phyloP scores from a whole-genome alignment of 2,888 invertebrate species.

The Melolontha melolontha region DNA sequence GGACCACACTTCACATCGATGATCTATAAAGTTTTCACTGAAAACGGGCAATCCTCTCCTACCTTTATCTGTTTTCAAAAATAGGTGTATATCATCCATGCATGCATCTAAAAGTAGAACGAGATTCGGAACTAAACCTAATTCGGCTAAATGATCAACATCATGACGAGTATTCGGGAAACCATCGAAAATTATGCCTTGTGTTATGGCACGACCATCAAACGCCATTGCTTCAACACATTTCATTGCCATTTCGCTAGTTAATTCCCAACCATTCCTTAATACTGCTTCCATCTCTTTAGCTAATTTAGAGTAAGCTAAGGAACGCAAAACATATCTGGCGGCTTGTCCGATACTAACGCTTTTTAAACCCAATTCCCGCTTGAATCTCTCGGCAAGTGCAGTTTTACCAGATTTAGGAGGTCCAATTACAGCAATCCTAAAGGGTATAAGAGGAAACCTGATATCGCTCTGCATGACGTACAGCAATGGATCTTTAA shows the following conservation, averaged over 20 bases:
- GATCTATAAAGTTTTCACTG: slow-evolving; percentile 61
- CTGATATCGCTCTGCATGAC: slow-evolving; percentile 63
- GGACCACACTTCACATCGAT: slow-evolving; percentile 66
- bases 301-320: slow-evolving; percentile 69
- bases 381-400: slow-evolving; percentile 69
- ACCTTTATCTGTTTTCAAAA: slow-evolving; percentile 63
- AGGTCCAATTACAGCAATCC: slow-evolving; percentile 71
- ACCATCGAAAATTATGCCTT: slow-evolving; percentile 75
- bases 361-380: slow-evolving; percentile 68
- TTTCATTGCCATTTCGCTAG: slow-evolving; percentile 66
- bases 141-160: slow-evolving; percentile 65
- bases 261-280: slow-evolving; percentile 64
- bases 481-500: slow-evolving; percentile 71
- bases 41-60: slow-evolving; percentile 54
- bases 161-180: slow-evolving; percentile 70
- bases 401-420: slow-evolving; percentile 74
- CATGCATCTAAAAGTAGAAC: slow-evolving; percentile 68
- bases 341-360: slow-evolving; percentile 70
- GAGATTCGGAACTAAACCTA: slow-evolving; percentile 71
- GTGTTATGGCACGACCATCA: slow-evolving; percentile 66
- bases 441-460: slow-evolving; percentile 68
- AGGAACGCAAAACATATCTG: slow-evolving; percentile 66
- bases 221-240: slow-evolving; percentile 69
- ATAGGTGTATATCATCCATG: slow-evolving; percentile 62
- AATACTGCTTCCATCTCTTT: slow-evolving; percentile 63